phyloP scores from a whole-genome alignment of 1,140 invertebrate species.

The Rhagoletis pomonella region DNA sequence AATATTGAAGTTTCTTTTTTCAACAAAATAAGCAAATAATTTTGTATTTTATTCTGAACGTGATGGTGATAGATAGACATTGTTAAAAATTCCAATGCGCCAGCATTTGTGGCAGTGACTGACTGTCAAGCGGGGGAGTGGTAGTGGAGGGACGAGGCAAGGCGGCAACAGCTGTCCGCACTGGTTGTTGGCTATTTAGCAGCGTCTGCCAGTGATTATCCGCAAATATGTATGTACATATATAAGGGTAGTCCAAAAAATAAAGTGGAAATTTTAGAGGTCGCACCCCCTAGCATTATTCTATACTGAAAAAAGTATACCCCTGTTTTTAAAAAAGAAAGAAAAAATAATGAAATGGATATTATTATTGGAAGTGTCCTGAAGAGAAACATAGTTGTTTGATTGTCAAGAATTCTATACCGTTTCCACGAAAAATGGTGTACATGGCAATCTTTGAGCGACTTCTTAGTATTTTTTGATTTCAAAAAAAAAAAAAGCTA shows the following conservation, averaged over 20 bases:
- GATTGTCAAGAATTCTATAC: too few relatives aligned
- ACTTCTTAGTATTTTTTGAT: too few relatives aligned
- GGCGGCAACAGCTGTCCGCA: constrained; percentile 10
- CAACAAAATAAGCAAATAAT: constrained; percentile 52
- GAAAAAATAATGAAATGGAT: too few relatives aligned
- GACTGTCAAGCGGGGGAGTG: neutral
- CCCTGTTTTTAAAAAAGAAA: too few relatives aligned
- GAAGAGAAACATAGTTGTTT: too few relatives aligned
- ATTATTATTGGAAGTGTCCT: too few relatives aligned
- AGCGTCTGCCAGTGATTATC: constrained; percentile 23
- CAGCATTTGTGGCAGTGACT: neutral
- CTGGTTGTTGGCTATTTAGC: neutral
- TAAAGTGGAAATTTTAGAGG: too few relatives aligned
- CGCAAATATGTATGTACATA: neutral
- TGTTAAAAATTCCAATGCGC: constrained; percentile 20
- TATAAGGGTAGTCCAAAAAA: too few relatives aligned
- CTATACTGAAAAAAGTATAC: neutral
- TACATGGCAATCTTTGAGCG: too few relatives aligned
- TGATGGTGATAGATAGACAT: neutral
- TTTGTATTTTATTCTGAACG: constrained; percentile 7
- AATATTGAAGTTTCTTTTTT: constrained; percentile 42
- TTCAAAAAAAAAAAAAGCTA: too few relatives aligned
- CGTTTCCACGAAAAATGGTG: too few relatives aligned
- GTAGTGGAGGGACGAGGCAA: neutral
- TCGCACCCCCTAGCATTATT: too few relatives aligned